Conservation (phyloP, 92 coral and sea anemone species). For the Actinostola sp. region DNA sequence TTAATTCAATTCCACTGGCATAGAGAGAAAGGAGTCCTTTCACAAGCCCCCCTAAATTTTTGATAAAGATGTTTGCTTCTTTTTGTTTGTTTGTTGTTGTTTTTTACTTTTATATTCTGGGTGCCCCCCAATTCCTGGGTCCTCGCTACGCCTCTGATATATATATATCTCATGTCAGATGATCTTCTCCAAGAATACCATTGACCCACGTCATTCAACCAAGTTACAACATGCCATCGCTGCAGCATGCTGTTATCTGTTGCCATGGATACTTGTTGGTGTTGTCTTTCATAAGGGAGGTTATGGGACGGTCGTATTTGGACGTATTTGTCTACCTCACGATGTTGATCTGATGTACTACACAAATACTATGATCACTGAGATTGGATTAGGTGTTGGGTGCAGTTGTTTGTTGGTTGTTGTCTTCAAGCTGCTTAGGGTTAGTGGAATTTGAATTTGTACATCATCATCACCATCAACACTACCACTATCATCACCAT, state of each 20-base stretch:
- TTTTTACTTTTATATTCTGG: not conserved
- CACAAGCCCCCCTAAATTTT: no score
- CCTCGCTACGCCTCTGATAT: no score
- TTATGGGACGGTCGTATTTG: constrained; percentile 22
- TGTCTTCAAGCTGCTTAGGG: constrained; percentile 76
- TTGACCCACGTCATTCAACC: constrained; percentile 23
- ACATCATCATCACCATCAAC: no score
- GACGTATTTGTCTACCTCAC: constrained; percentile 62
- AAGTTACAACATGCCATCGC: constrained; percentile 43
- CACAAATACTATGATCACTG: constrained; percentile 59
- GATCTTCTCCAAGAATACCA: constrained; percentile 31
- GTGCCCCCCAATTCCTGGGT: no score
- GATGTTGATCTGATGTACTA: constrained; percentile 35
- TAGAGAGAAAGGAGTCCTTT: no score
- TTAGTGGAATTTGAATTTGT: constrained; percentile 16
- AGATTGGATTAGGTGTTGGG: constrained; percentile 66
- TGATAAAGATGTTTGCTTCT: no score
- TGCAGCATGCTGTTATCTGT: constrained; percentile 70
- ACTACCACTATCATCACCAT: no score
- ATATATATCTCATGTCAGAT: constrained; percentile 28
- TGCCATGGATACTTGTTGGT: constrained; percentile 83
- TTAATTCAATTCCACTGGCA: no score
- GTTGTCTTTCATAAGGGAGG: constrained; percentile 60
- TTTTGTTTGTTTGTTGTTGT: no score
- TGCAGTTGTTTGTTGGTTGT: constrained; percentile 78